phyloP scores from a whole-genome alignment of 92 coral and sea anemone species.

The Parazoanthus swiftii region DNA sequence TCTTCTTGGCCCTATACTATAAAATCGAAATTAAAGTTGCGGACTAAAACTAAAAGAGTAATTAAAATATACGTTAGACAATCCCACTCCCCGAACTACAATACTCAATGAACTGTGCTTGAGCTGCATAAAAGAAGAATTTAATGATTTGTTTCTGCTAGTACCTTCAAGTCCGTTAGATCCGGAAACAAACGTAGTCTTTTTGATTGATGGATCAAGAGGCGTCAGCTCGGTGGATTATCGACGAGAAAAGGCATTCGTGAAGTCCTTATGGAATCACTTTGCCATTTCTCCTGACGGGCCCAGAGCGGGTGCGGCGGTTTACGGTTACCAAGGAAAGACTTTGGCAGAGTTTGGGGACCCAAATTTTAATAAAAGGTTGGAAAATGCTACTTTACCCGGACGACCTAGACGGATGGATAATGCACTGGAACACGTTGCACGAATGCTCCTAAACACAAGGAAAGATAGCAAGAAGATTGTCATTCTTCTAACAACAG shows the following conservation, averaged over 20 bases:
- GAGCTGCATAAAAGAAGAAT: background rate
- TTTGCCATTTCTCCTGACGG: slow-evolving; percentile 40
- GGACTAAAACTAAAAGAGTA: too few species aligned
- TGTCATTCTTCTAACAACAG: slow-evolving; percentile 23
- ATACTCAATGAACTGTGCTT: too few species aligned
- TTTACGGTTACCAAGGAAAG: slow-evolving; percentile 6
- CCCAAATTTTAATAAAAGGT: slow-evolving; percentile 3
- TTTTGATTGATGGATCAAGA: slow-evolving; percentile 40
- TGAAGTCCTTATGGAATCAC: slow-evolving; percentile 40
- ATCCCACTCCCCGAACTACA: too few species aligned
- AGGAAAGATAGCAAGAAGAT: slow-evolving; percentile 30
- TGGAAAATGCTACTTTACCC: slow-evolving; percentile 33
- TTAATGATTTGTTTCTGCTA: background rate
- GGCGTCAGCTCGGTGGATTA: slow-evolving; percentile 33
- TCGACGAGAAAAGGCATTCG: slow-evolving; percentile 31
- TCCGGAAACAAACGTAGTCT: slow-evolving; percentile 32
- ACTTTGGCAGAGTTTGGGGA: slow-evolving; percentile 28
- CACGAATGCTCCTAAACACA: slow-evolving; percentile 10
- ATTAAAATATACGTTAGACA: too few species aligned
- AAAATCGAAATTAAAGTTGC: too few species aligned
- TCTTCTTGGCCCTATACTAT: too few species aligned
- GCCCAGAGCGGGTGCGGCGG: slow-evolving; percentile 28
- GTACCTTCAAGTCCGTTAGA: slow-evolving; percentile 39
- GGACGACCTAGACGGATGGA: slow-evolving; percentile 35
- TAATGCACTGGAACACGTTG: slow-evolving; percentile 34